These are phyloP conservation scores for Martes martes DNA, from an alignment of 2,113 vertebrate species.

Conservation along the genomic window DNA sequence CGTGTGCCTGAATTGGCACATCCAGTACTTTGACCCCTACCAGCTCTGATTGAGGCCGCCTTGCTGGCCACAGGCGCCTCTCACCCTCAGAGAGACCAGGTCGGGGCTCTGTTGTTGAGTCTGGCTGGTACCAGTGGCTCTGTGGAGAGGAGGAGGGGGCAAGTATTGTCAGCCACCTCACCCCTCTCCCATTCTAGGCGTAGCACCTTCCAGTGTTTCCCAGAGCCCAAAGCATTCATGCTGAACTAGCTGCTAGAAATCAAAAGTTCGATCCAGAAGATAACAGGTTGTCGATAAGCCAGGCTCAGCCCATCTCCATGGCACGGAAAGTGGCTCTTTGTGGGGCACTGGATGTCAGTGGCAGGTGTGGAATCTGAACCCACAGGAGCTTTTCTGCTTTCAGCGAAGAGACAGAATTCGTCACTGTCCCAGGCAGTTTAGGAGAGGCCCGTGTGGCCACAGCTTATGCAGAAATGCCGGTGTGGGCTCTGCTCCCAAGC, in stretches of 20 bases:
- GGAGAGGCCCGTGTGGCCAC: slow-evolving; percentile 50
- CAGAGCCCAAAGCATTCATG: background rate
- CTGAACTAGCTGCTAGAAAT: background rate
- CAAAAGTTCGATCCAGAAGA: background rate
- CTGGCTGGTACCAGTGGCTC: background rate
- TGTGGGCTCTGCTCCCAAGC: slow-evolving; percentile 35
- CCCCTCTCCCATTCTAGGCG: background rate
- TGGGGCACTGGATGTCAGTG: slow-evolving; percentile 23
- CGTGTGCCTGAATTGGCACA: accelerated
- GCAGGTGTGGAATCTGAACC: slow-evolving; percentile 45
- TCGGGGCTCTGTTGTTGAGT: background rate
- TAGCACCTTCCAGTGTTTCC: background rate
- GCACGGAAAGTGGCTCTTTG: background rate
- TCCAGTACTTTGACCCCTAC: background rate
- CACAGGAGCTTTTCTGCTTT: slow-evolving; percentile 67
- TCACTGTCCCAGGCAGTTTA: slow-evolving; percentile 56
- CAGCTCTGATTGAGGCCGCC: background rate
- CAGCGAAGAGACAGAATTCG: slow-evolving; percentile 68
- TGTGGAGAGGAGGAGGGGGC: background rate
- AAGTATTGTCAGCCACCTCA: background rate
- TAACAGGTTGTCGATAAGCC: background rate
- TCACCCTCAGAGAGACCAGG: background rate
- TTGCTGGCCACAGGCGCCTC: background rate
- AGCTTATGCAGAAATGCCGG: slow-evolving; percentile 64
- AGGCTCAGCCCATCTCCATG: background rate